These are phyloP conservation scores for Drosophila barbarae DNA, from an alignment of 2,888 invertebrate species.

Conservation along the genomic window DNA sequence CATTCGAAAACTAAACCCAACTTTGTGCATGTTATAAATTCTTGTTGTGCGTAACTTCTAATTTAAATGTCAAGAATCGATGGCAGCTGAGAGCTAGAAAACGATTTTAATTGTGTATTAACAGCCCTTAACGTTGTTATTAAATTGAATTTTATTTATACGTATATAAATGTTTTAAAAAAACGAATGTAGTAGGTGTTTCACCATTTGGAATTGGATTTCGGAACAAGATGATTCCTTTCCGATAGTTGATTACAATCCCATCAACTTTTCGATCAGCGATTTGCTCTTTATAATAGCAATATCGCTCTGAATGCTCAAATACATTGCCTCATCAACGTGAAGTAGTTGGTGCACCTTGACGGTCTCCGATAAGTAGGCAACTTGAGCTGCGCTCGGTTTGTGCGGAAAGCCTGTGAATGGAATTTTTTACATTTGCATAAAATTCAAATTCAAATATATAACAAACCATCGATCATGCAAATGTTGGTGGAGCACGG, in stretches of 20 bases:
- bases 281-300: slow-evolving; percentile 36
- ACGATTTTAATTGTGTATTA: slow-evolving; percentile 47
- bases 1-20: slow-evolving; percentile 29
- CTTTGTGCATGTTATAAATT: slow-evolving; percentile 25
- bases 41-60: slow-evolving; percentile 56
- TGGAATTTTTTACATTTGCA: not conserved
- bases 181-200: slow-evolving; percentile 32
- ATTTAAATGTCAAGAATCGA: slow-evolving; percentile 33
- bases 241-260: slow-evolving; percentile 3
- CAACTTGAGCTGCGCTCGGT: slow-evolving; percentile 35
- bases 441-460: no score
- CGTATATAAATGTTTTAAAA: slow-evolving; percentile 62
- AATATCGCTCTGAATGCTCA: slow-evolving; percentile 27
- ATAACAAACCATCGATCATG: slow-evolving; percentile 49
- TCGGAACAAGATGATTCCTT: no score
- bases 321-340: slow-evolving; percentile 47
- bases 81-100: slow-evolving; percentile 40
- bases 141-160: slow-evolving; percentile 67
- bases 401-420: slow-evolving; percentile 48
- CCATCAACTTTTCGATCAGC: slow-evolving; percentile 26
- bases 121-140: slow-evolving; percentile 66
- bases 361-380: slow-evolving; percentile 37
- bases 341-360: slow-evolving; percentile 28
- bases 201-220: not conserved
- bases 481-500: slow-evolving; percentile 53